Evolutionary conservation across 2,797 vertebrate genomes (phyloP).

Genomic region (Tangara arthus): DNA sequence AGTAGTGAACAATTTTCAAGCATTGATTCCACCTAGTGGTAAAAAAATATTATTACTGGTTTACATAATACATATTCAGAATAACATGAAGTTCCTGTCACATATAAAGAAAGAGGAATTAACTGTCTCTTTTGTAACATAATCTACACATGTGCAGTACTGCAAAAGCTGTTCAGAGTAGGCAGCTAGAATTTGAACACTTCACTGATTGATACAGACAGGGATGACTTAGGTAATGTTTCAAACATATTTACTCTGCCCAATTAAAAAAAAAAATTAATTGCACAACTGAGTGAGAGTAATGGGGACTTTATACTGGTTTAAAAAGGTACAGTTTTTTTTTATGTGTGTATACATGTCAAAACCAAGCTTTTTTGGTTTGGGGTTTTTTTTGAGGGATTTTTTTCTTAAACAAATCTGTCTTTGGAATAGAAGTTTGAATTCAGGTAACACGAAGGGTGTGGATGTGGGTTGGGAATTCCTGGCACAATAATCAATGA

Average conservation of each 20-base stretch:
- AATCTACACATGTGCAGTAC: neutral
- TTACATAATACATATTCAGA: neutral
- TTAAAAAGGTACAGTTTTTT: neutral
- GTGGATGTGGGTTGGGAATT: neutral
- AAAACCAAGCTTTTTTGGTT: neutral
- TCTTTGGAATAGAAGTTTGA: neutral
- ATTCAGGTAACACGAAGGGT: neutral
- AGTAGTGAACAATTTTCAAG: neutral
- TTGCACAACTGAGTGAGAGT: neutral
- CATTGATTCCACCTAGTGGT: slow-evolving; percentile 63
- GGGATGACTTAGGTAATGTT: neutral
- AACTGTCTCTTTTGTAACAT: neutral
- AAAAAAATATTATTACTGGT: neutral
- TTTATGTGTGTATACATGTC: neutral
- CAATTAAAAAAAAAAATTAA: neutral
- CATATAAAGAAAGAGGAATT: neutral
- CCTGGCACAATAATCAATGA: neutral
- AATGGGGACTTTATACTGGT: neutral
- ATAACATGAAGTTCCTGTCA: neutral
- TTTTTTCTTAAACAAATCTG: neutral
- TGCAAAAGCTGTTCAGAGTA: neutral
- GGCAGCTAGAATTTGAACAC: neutral
- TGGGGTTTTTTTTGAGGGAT: neutral
- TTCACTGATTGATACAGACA: neutral
- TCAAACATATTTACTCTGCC: neutral